phyloP scores from a whole-genome alignment of 2,113 vertebrate species.

The Chitala chitala region DNA sequence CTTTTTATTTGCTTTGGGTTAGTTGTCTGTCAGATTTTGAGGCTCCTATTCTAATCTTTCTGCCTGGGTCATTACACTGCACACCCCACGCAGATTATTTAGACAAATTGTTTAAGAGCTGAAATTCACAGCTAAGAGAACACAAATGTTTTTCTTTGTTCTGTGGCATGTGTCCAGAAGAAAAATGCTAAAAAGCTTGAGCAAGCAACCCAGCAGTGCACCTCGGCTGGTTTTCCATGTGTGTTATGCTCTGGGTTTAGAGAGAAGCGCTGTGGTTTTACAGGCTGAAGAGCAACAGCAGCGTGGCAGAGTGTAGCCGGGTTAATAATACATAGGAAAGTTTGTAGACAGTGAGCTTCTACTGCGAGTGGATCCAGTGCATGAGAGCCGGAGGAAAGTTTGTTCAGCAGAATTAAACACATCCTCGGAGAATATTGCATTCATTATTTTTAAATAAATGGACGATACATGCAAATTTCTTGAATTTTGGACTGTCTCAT shows the following conservation, averaged over 20 bases:
- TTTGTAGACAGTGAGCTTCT: neutral
- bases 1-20: neutral
- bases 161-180: neutral
- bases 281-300: no score
- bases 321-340: neutral
- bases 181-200: neutral
- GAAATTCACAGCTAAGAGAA: neutral
- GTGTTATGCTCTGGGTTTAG: neutral
- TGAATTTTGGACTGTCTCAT: constrained; percentile 25
- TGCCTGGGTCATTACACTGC: neutral
- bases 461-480: constrained; percentile 19
- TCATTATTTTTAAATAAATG: constrained; percentile 31
- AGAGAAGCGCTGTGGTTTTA: neutral
- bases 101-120: constrained; percentile 19
- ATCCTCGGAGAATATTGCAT: constrained; percentile 21
- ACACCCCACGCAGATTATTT: constrained; percentile 24
- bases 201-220: neutral
- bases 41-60: neutral
- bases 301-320: neutral
- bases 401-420: constrained; percentile 14
- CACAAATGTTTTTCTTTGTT: neutral
- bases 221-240: neutral
- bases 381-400: neutral
- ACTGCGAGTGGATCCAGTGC: neutral
- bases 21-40: constrained; percentile 27